phyloP scores from a whole-genome alignment of 2,113 vertebrate genomes.

The Isichthys henryi region DNA sequence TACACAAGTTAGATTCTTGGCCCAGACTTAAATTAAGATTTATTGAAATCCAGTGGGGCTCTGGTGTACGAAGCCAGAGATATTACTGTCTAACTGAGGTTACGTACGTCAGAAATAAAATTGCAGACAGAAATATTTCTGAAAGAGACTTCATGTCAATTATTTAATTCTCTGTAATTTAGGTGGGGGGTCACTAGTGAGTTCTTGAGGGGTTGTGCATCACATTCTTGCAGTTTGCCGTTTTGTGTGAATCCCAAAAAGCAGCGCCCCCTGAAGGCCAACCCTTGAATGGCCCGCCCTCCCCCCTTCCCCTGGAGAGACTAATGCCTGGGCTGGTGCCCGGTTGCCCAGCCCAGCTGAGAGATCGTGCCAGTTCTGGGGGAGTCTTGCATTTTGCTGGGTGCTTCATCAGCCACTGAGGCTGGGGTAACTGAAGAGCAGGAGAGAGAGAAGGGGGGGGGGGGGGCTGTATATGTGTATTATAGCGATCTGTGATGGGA shows the following conservation, averaged over 20 bases:
- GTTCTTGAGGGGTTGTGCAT: background rate
- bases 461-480: background rate
- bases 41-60: background rate
- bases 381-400: background rate
- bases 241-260: background rate
- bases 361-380: background rate
- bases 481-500: background rate
- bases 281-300: background rate
- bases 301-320: background rate
- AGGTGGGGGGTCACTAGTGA: background rate
- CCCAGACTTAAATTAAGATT: background rate
- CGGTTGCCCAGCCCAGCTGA: background rate
- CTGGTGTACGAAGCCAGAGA: background rate
- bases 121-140: background rate
- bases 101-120: background rate
- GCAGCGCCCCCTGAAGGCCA: background rate
- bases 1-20: background rate
- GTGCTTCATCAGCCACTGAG: background rate
- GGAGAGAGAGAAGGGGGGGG: background rate
- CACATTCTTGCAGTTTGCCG: background rate
- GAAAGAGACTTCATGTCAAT: background rate
- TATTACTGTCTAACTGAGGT: background rate
- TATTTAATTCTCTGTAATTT: background rate
- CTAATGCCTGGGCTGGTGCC: background rate
- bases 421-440: background rate